phyloP scores from a whole-genome alignment of 2,113 vertebrate species.

The Nipponia nippon region DNA sequence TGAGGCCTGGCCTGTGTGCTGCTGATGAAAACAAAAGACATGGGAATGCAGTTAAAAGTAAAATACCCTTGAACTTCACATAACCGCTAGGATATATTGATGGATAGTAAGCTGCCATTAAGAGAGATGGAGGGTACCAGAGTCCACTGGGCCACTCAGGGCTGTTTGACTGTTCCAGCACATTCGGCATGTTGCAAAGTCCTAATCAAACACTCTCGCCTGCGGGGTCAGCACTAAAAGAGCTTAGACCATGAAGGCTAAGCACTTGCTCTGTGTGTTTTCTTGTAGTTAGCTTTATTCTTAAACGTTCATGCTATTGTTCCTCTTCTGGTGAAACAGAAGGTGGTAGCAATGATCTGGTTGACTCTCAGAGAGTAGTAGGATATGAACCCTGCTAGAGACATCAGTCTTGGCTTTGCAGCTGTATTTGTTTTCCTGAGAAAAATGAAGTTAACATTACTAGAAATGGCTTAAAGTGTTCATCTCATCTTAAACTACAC shows the following conservation, averaged over 20 bases:
- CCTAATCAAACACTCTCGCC: conserved; percentile 15
- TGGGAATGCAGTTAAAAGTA: neutral
- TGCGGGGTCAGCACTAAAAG: neutral
- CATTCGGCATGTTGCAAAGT: neutral
- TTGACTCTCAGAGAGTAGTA: neutral
- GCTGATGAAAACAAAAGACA: neutral
- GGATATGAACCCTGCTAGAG: neutral
- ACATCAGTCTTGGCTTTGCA: neutral
- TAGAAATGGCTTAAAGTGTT: neutral
- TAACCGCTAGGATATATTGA: conserved; percentile 8
- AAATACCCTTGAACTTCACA: neutral
- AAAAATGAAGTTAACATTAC: neutral
- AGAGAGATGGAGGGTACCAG: neutral
- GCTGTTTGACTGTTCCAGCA: neutral
- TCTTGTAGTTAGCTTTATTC: neutral
- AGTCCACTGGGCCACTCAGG: neutral
- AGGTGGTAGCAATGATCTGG: neutral
- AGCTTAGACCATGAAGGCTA: neutral
- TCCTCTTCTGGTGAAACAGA: neutral
- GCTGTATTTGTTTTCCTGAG: neutral
- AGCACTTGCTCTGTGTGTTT: neutral
- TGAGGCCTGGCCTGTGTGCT: neutral
- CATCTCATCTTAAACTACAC: neutral
- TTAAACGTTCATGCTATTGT: neutral
- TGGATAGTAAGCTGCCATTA: conserved; percentile 8